Percentiles rank a stretch among this genome's conserved stretches.
Evolutionary conservation across 2,797 vertebrate genomes (phyloP).

Genomic region (Platyrinchus mystaceus): DNA sequence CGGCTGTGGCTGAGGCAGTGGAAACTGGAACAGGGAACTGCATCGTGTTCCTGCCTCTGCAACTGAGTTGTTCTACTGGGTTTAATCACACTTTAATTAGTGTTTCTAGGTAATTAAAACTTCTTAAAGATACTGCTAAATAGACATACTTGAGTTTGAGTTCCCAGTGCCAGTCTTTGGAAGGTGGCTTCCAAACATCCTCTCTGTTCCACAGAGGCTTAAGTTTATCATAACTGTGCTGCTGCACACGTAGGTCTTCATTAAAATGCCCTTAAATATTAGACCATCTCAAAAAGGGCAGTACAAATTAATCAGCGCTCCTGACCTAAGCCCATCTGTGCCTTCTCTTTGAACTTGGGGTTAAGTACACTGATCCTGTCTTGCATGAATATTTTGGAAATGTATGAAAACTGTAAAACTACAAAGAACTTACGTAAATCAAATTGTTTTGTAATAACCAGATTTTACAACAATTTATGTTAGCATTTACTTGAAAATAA

Average conservation of each 20-base stretch:
- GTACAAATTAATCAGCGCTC: background rate
- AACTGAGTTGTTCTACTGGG: background rate
- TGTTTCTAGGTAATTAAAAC: background rate
- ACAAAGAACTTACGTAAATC: background rate
- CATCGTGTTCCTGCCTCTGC: background rate
- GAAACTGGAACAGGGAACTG: background rate
- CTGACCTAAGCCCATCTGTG: background rate
- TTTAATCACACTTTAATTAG: conserved; percentile 3
- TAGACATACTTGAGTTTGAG: background rate
- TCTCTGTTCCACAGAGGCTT: background rate
- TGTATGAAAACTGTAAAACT: background rate
- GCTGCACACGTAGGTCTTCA: background rate
- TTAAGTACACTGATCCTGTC: background rate
- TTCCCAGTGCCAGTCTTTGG: background rate
- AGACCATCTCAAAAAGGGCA: background rate
- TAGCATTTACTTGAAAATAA: background rate
- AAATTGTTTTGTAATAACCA: background rate
- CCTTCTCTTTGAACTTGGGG: background rate
- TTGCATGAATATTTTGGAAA: background rate
- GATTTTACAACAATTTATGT: background rate
- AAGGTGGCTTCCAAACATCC: background rate
- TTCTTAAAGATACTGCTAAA: background rate
- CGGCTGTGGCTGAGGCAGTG: accelerated
- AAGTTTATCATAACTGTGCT: background rate
- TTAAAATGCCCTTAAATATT: background rate